Evolutionary conservation across 2,888 invertebrate species (phyloP), one percentile per base, ranked within the genome.

Genomic region (Spodoptera exigua): DNA sequence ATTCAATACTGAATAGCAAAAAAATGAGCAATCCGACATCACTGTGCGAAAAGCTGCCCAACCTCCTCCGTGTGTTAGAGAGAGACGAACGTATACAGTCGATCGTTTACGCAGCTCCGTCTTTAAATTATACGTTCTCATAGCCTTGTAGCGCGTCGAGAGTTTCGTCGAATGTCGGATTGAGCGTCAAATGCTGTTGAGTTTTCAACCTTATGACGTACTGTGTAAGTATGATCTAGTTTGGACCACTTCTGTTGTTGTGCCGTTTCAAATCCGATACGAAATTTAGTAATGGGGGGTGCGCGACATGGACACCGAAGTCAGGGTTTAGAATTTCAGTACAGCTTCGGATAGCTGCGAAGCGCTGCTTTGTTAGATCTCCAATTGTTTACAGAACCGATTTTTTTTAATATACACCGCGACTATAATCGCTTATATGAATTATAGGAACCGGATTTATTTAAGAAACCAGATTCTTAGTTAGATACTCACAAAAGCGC

Each of bases 121-220:
- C 94, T 92, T 93, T 90, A 93, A 94, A 94, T 94, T 93, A 93
- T 89, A 94, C 91, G 94, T 94, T 94, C 94, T 94, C 94, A 94
- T 93, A 93, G 94, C 93, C 93, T 94, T 92, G 93, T 89, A 89
- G 85, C 82, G 71, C 65, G 51, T 54, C 74, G 70, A 73, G 70
- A 65, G 72, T 69, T 80, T 63, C 39, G 12, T 53, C 73, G 72
- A 92, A 84, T 44, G 86, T 55, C 83, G 10, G 57, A 88, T 73
- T 57, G 56, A 17, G 34, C 43, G 17, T 27, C 58, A 66, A 48
- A 21, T 1, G 54, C 48, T 70, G 59, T 12, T 56, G 61, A 55
- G 86, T 75, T 84, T 72, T 77, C 2, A 55, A 55, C 82, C 71
- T 55, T 88, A 80, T 64, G 0, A 0, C 0, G 0, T 2, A 0